A percentile compares a stretch with the other conserved stretches of the same genome.
phyloP scores from a whole-genome alignment of 2,113 vertebrate genomes.

The Ochotona princeps region DNA sequence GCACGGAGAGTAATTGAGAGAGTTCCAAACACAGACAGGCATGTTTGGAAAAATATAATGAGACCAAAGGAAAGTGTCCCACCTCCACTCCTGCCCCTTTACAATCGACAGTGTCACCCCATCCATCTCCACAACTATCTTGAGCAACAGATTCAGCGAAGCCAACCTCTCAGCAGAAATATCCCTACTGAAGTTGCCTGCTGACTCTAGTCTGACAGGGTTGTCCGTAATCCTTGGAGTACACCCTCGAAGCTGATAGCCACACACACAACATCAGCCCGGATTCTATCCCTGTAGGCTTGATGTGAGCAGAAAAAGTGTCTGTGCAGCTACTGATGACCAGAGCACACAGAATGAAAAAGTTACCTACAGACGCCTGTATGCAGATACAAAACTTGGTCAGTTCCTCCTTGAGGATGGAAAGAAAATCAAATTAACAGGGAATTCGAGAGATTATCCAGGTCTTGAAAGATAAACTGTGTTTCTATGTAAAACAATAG shows the following conservation, averaged over 20 bases:
- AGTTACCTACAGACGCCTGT: not conserved
- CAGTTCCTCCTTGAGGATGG: not conserved
- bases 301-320: not conserved
- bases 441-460: not conserved
- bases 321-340: not conserved
- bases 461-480: conserved; percentile 8
- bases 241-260: not conserved
- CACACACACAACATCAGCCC: not conserved
- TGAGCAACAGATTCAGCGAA: conserved; percentile 8
- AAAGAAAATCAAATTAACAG: not conserved
- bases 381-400: not conserved
- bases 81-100: not conserved
- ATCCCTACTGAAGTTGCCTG: not conserved
- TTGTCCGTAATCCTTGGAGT: not conserved
- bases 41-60: conserved; percentile 31
- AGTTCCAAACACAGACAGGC: not conserved
- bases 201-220: not conserved
- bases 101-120: not conserved
- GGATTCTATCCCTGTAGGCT: not conserved
- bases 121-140: not conserved
- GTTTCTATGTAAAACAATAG: not conserved
- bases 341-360: not conserved
- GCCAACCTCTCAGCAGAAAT: not conserved
- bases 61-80: not conserved
- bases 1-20: conserved; percentile 41